Base-by-base conservation (phyloP, 2,888 invertebrate genomes). In the Caenorhabditis sp. region DNA sequence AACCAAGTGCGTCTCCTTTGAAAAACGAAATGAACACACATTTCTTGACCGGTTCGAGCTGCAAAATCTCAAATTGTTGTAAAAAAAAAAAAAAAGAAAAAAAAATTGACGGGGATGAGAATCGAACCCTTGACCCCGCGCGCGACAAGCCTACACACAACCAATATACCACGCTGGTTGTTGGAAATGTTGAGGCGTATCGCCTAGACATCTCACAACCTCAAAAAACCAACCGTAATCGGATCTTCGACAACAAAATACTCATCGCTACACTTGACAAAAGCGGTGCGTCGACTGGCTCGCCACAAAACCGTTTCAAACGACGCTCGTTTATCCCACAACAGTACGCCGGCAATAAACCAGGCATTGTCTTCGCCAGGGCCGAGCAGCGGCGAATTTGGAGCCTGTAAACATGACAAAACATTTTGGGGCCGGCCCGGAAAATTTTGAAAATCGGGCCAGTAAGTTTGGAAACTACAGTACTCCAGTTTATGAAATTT, bases 231-330 rank as follows among this genome's bases (percentile, higher is more conserved):
- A 90, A 95, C 95, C 84, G 95, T 94, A 36, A 93, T 92, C 57
- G 93, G 97, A 90, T 95, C 97, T 90, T 94, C 95, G 83, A 94
- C 90, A 0, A 94, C 93, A 50, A 93, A 92, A 84, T 94, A 93
- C 83, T 97, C 95, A 90, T 95, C 95, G 2, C 95, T 94, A 89
- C 95, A 95, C 37, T 95, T 91, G 60, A 97, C 91, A 89, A 97
- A 97, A 58, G 97, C 97, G 88, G 96, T 96, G 78, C 97, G 96
- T 72, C 97, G 92, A 88, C 96, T 97, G 31, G 95, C 96, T 82
- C 97, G 92, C 97, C 97, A 97, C 81, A 97, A 89, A 94, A 97
- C 94, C 37, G 96, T 92, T 90, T 97, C 97, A 89, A 97, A 97
- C 12, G 95, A 93, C 37, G 95, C 94, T 77, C 96, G 92, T 77